Base-by-base conservation (phyloP, 2,797 vertebrate genomes). In the Odontamblyopus rebecca region DNA sequence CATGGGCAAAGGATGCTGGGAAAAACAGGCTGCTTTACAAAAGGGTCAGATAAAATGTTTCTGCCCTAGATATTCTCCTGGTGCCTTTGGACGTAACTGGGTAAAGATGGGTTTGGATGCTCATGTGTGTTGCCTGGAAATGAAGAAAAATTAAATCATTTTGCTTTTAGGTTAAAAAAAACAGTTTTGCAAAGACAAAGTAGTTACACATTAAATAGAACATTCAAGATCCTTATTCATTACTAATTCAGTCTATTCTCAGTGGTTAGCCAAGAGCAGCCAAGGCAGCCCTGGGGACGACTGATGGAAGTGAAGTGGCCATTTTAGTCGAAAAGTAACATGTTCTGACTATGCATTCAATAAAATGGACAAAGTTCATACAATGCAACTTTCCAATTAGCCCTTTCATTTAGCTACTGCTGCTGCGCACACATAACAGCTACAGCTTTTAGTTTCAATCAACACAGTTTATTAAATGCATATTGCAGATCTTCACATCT, bases 1-100 rank as follows among this genome's bases (percentile, higher is more conserved):
- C 77, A 73, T 71, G 78, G 82, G 86, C 86, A 85, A 85, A 89
- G 88, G 71, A 74, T 83, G 88, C 78, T 86, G 89, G 85, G 88
- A 88, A 89, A 89, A 84, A 62, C 67, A 73, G 82, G 74, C 76
- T 76, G 80, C 71, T 77, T 88, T 85, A 76, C 80, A 73, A 86
- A 88, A 57, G 84, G 64, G 71, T 71, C 61, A 75, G 63, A 78
- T 62, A 72, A 86, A 89, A 81, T 81, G 30, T 73, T 78, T 88
- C 76, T 87, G 91, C 77, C 78, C 84, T 79, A 90, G 82, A 91
- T 91, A 89, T 82, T 76, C 71, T 69, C 67, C 75, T 72, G 7
- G 30, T 76, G 72, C 73, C 82, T 77, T 71, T 73, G 35, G 63
- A 73, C 16, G 69, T 65, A 78, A 75, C 72, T 61, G 68, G 64